Base-by-base conservation (phyloP, 1,140 invertebrate species). In the Rhopalosiphum maidis region DNA sequence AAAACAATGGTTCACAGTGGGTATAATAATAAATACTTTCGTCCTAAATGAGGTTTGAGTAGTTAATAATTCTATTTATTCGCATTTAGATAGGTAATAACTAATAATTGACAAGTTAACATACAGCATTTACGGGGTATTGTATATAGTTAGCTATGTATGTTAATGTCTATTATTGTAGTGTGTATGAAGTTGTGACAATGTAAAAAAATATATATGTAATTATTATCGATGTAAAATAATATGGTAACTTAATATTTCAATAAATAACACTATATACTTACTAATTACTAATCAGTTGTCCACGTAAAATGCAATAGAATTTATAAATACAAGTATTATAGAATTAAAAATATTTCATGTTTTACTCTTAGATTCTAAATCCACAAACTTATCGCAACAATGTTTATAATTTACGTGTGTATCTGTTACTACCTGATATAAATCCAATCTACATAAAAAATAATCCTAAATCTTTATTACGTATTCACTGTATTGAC, bases 11-110 rank as follows among this genome's bases (percentile, higher is more conserved):
- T 77, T 77, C 60, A 23, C 60, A 77, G n/a, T 18, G 30, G 60
- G 60, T 77, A 77, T 77, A 77, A 77, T 35, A 77, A 77, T 77
- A n/a, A 77, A 77, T 77, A 77, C 60, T 77, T n/a, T 77, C 60
- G 15, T 77, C 15, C 15, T 4, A n/a, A 77, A 77, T 77, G 30
- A 77, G 30, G n/a, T 77, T 77, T 77, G 15, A 77, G 21, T 35
- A n/a, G 4, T 68, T 18, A 18, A n/a, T 5, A 18, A 35, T 77
- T n/a, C 5, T n/a, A 18, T 77, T 35, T 77, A n/a, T 35, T n/a
- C 21, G n/a, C 30, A 77, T n/a, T 77, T 77, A 18, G 5, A 77
- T 77, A n/a, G 60, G 15, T 35, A 77, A 21, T 51, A 51, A 51
- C 46, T 46, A 46, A 46, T 46, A 46, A n/a, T 35, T 77, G 30